Percentiles rank a stretch among this genome's conserved stretches.
phyloP scores from a whole-genome alignment of 2,113 vertebrate species.

The Dicrurus megarhynchus region DNA sequence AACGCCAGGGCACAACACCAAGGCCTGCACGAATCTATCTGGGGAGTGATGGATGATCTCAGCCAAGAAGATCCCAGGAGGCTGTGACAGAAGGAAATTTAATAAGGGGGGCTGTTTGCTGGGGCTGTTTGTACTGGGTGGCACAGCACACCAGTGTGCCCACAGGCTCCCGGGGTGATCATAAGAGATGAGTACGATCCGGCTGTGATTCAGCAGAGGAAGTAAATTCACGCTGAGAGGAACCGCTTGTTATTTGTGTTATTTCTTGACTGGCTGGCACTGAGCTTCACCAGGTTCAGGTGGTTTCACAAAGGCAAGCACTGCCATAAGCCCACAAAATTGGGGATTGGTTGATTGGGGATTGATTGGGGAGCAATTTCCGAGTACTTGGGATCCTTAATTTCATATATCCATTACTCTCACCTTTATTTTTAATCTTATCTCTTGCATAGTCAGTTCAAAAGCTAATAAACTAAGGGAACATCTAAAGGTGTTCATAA shows the following conservation, averaged over 20 bases:
- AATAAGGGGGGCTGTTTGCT: neutral
- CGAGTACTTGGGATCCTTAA: neutral
- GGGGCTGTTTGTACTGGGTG: neutral
- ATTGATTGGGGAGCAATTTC: neutral
- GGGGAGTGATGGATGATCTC: neutral
- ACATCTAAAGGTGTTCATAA: neutral
- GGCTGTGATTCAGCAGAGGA: neutral
- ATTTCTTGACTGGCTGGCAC: neutral
- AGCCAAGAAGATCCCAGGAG: neutral
- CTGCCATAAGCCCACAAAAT: neutral
- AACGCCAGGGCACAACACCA: neutral
- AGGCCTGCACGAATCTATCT: neutral
- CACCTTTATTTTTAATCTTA: neutral
- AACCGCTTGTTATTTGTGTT: neutral
- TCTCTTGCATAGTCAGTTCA: neutral
- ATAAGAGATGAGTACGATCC: neutral
- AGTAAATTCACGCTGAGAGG: neutral
- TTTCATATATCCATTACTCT: neutral
- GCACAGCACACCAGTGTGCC: neutral
- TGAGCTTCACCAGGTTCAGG: neutral
- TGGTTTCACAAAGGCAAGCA: neutral
- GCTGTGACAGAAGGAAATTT: neutral
- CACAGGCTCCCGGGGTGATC: neutral
- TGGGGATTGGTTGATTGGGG: too few species aligned
- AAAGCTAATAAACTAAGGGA: neutral